These are phyloP conservation scores for Cirrhinus molitorella DNA, from an alignment of 2,797 vertebrate species.

Conservation along the genomic window DNA sequence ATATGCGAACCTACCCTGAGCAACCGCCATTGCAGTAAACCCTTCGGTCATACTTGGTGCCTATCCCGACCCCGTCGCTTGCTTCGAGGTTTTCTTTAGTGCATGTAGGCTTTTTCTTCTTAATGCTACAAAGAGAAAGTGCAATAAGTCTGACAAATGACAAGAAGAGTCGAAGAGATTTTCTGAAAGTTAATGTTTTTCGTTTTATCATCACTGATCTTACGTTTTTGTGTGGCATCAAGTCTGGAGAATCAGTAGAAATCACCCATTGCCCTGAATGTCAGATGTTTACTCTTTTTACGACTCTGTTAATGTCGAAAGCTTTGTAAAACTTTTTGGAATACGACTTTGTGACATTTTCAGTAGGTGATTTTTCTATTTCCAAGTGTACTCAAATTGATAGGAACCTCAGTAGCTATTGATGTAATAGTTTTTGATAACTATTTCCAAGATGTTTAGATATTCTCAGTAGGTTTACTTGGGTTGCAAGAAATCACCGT, in stretches of 20 bases:
- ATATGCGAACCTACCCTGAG: slow-evolving; percentile 44
- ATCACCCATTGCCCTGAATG: slow-evolving; percentile 36
- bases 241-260: slow-evolving; percentile 18
- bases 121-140: slow-evolving; percentile 25
- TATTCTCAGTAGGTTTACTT: slow-evolving; percentile 35
- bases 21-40: not conserved
- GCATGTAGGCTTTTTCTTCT: slow-evolving; percentile 23
- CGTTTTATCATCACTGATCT: not conserved
- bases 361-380: slow-evolving; percentile 49
- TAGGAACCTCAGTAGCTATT: slow-evolving; percentile 40
- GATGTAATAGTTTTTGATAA: slow-evolving; percentile 51
- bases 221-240: not conserved
- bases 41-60: slow-evolving; percentile 4
- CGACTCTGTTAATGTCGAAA: slow-evolving; percentile 28
- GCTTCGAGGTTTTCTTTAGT: not conserved
- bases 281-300: slow-evolving; percentile 60
- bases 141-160: slow-evolving; percentile 31
- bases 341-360: slow-evolving; percentile 47
- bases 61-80: slow-evolving; percentile 14
- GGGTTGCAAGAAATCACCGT: slow-evolving; percentile 27
- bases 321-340: slow-evolving; percentile 55
- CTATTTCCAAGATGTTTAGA: slow-evolving; percentile 49
- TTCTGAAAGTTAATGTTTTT: not conserved
- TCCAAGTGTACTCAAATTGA: slow-evolving; percentile 21
- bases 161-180: not conserved